Base-by-base conservation (phyloP, 1,140 invertebrate genomes). In the Diorhabda carinulata region DNA sequence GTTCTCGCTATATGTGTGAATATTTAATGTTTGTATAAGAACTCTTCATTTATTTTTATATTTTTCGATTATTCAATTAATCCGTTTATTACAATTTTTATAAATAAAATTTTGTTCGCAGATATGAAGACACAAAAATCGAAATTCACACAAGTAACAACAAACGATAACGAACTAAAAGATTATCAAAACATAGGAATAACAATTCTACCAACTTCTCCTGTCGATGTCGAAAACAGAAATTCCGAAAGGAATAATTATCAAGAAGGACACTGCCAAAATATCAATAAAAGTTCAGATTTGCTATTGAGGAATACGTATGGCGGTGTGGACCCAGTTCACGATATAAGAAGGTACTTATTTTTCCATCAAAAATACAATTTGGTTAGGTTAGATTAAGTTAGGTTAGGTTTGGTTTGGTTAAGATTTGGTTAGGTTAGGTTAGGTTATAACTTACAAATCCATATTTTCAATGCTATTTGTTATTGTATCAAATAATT, bases 131-230 rank as follows among this genome's bases (percentile, higher is more conserved):
- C 67, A 47, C 70, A 71, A 57, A 73, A 71, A 59, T 79, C 79
- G 8, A 78, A 80, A 66, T 80, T 78, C 67, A 79, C 77, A 25
- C 79, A 80, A 69, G 79, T 76, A 3, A 72, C 71, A 59, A 76
- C 77, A 8, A 76, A 74, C 64, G 79, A 78, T 59, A 78, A 79
- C 62, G 78, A 77, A 41, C 77, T 72, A 59, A 66, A 70, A 5
- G 78, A 80, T 59, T 79, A 80, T 65, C 75, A 78, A 63, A 79
- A 79, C 62, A 63, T 77, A 43, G 71, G 70, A 7, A 57, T 71
- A 47, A 76, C 72, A 44, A 65, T 78, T 4, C 66, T 75, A 4
- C 70, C 72, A 5, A 40, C 67, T 45, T 61, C 69, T 40, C 67
- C 73, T 2, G 45, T 61, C 47, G 75, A 74, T 8, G 76, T 76